Base-by-base conservation (phyloP, 1,140 invertebrate species). In the Pomacea maculata region DNA sequence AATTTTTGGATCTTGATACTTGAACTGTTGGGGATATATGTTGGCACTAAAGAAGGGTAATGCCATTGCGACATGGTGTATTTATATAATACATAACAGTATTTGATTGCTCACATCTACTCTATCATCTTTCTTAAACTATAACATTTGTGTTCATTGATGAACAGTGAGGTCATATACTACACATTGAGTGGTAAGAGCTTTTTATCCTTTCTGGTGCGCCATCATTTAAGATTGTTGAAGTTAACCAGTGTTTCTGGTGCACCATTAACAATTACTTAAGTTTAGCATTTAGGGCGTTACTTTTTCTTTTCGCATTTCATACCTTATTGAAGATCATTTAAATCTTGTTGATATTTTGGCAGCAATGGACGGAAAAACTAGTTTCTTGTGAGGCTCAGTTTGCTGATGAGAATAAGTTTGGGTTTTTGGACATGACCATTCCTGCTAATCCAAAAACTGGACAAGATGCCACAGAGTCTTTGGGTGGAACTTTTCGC, bases 331-430 rank as follows among this genome's bases (percentile, higher is more conserved):
- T 64, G 29, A 29, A 29, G 21, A 29, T 29, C 29, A 34, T 25
- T 15, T 55, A 12, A 21, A 54, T 65, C 64, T 25, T 4, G 6
- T 45, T 45, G 34, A 29, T 54, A 72, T 82, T 17, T 73, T 72
- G 70, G 54, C 70, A 87, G 85, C 82, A 84, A n/a, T 86, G 83
- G 85, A 78, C 64, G 15, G 75, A 86, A 11, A 70, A 67, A n/a
- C 61, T 87, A 29, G 29, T 84, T 25, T 71, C 78, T 14, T 84
- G 80, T 79, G 85, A 87, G 74, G 83, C 75, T 15, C 77, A 87
- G 29, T 87, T 85, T 83, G 80, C 82, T 71, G 78, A 83, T 55
- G 83, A 86, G 57, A 78, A 82, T 17, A 86, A 87, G 79, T 87
- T 84, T 55, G 85, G 83, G 34, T 34, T 87, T 0, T n/a, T 83